Evolutionary conservation across 1,140 invertebrate genomes (phyloP).

Genomic region (Drosophila nebulosa): DNA sequence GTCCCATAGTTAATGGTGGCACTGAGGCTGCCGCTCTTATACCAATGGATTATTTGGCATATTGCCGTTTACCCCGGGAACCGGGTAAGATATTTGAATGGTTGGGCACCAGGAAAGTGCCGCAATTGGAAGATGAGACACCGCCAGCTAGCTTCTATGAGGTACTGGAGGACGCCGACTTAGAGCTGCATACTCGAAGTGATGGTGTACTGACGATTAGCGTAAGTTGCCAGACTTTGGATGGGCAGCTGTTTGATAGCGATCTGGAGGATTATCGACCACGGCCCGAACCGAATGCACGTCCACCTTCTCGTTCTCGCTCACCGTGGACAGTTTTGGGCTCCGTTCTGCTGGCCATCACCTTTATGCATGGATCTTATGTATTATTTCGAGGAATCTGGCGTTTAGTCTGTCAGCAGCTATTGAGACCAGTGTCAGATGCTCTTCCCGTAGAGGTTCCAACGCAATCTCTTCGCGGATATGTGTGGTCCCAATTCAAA

Average conservation of each 20-base stretch:
- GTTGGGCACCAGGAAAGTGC: neutral
- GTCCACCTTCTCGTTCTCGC: neutral
- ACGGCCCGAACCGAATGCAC: neutral
- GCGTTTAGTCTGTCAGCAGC: neutral
- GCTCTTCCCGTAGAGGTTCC: neutral
- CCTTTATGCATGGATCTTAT: neutral
- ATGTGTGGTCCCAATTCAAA: neutral
- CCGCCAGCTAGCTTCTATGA: constrained; percentile 26
- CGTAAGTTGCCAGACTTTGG: constrained; percentile 11
- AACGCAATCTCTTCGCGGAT: neutral
- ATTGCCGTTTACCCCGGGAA: neutral
- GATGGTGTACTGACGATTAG: constrained; percentile 1
- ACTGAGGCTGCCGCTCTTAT: neutral
- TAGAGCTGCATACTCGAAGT: neutral
- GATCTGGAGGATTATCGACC: neutral
- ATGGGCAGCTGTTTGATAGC: neutral
- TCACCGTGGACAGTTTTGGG: neutral
- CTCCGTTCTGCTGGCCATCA: neutral
- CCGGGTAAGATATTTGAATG: constrained; percentile 7
- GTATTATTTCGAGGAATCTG: neutral
- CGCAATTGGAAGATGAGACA: constrained; percentile 21
- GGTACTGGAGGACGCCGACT: neutral
- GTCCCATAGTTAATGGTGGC: neutral
- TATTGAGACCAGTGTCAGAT: neutral
- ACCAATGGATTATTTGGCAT: neutral